Base-by-base conservation (phyloP, 2,888 invertebrate genomes). In the Aphrophora alni region DNA sequence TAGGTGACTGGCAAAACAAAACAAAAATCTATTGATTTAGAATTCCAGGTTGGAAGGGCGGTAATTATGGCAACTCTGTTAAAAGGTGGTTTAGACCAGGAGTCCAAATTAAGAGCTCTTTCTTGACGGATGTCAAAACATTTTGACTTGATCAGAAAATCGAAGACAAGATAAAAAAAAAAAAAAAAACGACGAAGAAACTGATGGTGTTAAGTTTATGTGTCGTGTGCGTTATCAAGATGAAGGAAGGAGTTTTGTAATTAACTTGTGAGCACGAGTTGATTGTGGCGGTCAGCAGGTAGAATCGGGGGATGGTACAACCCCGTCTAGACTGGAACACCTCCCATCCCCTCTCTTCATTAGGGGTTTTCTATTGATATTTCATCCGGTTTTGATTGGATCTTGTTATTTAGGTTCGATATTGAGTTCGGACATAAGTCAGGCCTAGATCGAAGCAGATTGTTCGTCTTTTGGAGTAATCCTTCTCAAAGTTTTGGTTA, bases 71-170 rank as follows among this genome's bases (percentile, higher is more conserved):
- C 59, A 4, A 5, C 1, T 59, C 59, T 59, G 59, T 21, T 4
- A 59, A 59, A 59, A 21, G 21, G n/a, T 3, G 21, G n/a, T 14
- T 8, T 21, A 3, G 59, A 2, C 5, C 2, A 3, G 59, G 21
- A 21, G 12, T 12, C 59, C n/a, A 59, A n/a, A 21, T 59, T 21
- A 59, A 21, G 21, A 21, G 4, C 21, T 3, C 21, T 21, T 59
- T 21, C 59, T 59, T 59, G 59, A 59, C 59, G 59, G 59, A 59
- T 59, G 59, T 59, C 59, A 59, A 59, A 59, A 59, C 59, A 59
- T 59, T 59, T 59, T 59, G 59, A 59, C 59, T 59, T n/a, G 21
- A 59, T 59, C 44, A 44, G 8, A 44, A 12, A 44, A 44, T 44
- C 21, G 59, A 21, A 59, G 59, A 59, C 59, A 21, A 59, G 59